Evolutionary conservation across 2,113 vertebrate species (phyloP).

Genomic region (Noctilio leporinus): DNA sequence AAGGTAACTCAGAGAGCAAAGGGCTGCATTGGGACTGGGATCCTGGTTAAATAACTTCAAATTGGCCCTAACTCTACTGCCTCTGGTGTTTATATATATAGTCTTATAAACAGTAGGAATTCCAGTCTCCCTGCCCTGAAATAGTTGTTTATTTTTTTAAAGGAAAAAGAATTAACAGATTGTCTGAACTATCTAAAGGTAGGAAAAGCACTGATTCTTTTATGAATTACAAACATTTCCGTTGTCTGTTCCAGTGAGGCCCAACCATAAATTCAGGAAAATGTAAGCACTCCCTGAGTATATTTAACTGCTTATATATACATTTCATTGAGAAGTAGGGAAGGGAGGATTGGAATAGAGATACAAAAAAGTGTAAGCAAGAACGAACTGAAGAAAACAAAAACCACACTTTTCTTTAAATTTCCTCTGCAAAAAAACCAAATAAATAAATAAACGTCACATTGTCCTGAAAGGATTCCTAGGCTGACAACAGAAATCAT

Average conservation of each 20-base stretch:
- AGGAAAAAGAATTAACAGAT: slow-evolving; percentile 37
- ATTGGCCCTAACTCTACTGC: neutral
- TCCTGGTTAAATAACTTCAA: neutral
- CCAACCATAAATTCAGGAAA: neutral
- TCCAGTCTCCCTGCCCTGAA: neutral
- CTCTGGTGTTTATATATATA: too few relatives aligned
- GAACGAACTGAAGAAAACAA: neutral
- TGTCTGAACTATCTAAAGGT: neutral
- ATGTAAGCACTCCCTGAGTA: neutral
- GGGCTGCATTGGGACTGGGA: neutral
- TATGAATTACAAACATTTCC: neutral
- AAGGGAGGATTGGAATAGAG: neutral
- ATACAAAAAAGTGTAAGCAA: neutral
- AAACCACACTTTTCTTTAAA: neutral
- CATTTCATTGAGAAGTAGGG: neutral
- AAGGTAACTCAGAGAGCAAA: neutral
- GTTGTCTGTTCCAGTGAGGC: neutral
- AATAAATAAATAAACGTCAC: neutral
- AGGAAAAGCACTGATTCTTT: neutral
- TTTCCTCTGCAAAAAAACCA: neutral
- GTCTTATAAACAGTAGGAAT: neutral
- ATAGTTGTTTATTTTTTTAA: slow-evolving; percentile 5
- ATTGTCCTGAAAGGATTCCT: neutral
- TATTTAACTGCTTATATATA: neutral
- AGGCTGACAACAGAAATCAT: neutral